Percentiles rank a stretch among this genome's conserved stretches.
Evolutionary conservation across 2,797 vertebrate species (phyloP).

Genomic region (Tragelaphus oryx): DNA sequence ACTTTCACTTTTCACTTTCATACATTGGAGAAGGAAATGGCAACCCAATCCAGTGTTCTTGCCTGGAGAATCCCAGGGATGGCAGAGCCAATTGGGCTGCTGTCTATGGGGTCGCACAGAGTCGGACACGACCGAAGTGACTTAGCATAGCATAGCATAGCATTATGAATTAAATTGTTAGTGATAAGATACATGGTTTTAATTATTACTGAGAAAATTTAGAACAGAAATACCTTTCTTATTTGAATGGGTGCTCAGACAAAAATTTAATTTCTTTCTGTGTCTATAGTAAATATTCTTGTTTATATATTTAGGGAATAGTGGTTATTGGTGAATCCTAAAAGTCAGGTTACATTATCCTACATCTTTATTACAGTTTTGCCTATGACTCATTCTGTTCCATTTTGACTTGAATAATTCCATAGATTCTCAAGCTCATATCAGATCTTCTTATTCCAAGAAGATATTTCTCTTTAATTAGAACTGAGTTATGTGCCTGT

Average conservation of each 20-base stretch:
- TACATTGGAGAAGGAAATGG: no score
- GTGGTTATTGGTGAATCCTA: not conserved
- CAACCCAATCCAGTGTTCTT: no score
- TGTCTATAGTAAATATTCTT: constrained; percentile 22
- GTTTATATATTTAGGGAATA: not conserved
- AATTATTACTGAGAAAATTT: not conserved
- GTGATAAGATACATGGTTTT: not conserved
- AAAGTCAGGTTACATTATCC: not conserved
- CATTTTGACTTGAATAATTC: not conserved
- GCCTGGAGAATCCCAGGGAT: no score
- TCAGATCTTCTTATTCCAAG: not conserved
- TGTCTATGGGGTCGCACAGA: no score
- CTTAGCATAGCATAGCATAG: no score
- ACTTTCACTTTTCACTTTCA: no score
- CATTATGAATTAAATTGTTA: constrained; percentile 51
- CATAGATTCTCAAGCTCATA: not conserved
- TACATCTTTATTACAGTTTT: not conserved
- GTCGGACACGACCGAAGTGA: no score
- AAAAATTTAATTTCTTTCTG: not conserved
- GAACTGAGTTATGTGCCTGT: not conserved
- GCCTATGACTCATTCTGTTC: not conserved
- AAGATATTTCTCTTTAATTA: not conserved
- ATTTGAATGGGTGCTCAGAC: constrained; percentile 36
- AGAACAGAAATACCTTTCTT: constrained; percentile 19
- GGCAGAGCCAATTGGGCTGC: no score